These are phyloP conservation scores for Spongilla lacustris DNA, from an alignment of 37 sponge, comb jelly and placozoan species.

Conservation along the genomic window DNA sequence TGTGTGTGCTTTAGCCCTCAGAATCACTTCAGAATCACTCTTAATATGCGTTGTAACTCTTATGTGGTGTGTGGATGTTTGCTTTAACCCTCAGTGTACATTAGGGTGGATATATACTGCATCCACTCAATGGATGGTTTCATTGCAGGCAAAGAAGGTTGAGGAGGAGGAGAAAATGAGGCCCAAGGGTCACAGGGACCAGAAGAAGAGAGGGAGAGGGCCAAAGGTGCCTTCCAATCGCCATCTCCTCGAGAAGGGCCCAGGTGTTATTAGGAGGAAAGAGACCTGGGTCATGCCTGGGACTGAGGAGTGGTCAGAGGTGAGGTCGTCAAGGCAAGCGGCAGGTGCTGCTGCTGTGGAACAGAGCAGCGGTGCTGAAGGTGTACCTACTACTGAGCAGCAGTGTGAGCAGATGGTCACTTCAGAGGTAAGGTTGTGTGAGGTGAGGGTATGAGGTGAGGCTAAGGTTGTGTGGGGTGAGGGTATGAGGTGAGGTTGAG, in stretches of 20 bases:
- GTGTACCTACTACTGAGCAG: too few relatives aligned
- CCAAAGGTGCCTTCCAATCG: not conserved
- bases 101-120: too few relatives aligned
- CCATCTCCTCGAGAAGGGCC: not conserved
- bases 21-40: too few relatives aligned
- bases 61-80: too few relatives aligned
- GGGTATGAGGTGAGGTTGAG: too few relatives aligned
- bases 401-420: not conserved
- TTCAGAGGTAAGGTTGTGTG: not conserved
- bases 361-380: not conserved
- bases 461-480: too few relatives aligned
- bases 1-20: too few relatives aligned
- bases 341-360: not conserved
- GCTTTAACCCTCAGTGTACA: too few relatives aligned
- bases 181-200: slow-evolving; percentile 2
- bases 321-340: not conserved
- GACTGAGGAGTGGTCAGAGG: not conserved
- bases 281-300: slow-evolving; percentile 73
- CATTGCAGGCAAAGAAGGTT: slow-evolving; percentile 3
- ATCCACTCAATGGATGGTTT: not conserved
- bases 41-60: too few relatives aligned
- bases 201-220: slow-evolving; percentile 10
- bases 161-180: slow-evolving; percentile 17
- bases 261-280: not conserved
- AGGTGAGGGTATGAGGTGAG: too few relatives aligned